phyloP scores from a whole-genome alignment of 2,113 vertebrate species.

The Tautogolabrus adspersus region DNA sequence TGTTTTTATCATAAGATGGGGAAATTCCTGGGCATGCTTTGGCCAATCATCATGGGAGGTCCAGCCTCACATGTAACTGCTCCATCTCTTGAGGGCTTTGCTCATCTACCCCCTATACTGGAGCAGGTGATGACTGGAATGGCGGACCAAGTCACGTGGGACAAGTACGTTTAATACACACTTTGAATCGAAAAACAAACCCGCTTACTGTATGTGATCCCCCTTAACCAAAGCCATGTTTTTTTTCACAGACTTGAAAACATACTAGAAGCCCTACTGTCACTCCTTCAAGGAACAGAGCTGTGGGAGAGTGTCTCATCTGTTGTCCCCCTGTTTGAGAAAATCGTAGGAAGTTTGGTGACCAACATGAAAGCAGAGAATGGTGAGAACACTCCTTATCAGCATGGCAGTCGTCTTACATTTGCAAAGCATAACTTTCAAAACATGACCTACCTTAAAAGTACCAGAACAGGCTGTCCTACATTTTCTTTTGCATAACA shows the following conservation, averaged over 20 bases:
- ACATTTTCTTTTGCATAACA: not conserved
- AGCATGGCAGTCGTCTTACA: not conserved
- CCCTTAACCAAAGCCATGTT: not conserved
- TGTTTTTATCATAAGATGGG: constrained; percentile 58
- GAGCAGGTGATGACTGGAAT: constrained; percentile 66
- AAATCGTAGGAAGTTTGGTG: constrained; percentile 23
- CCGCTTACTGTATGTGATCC: too few relatives aligned
- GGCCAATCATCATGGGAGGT: constrained; percentile 45
- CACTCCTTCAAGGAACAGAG: constrained; percentile 51
- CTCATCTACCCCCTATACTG: constrained; percentile 59
- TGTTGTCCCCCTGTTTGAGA: constrained; percentile 55
- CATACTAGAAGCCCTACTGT: constrained; percentile 63
- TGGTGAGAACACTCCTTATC: constrained; percentile 63
- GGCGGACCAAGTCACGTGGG: constrained; percentile 73
- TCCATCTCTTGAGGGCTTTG: constrained; percentile 43
- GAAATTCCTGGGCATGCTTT: constrained; percentile 44
- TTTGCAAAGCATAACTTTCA: not conserved
- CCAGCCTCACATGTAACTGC: constrained; percentile 7
- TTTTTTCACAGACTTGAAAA: constrained; percentile 63
- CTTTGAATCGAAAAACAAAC: not conserved
- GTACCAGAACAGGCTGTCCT: not conserved
- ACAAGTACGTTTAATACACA: constrained; percentile 61
- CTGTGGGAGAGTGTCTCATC: constrained; percentile 46
- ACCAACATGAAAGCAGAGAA: constrained; percentile 59
- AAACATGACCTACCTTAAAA: not conserved